Conservation (phyloP, 2,888 invertebrate genomes). For the Apodemia zela region DNA sequence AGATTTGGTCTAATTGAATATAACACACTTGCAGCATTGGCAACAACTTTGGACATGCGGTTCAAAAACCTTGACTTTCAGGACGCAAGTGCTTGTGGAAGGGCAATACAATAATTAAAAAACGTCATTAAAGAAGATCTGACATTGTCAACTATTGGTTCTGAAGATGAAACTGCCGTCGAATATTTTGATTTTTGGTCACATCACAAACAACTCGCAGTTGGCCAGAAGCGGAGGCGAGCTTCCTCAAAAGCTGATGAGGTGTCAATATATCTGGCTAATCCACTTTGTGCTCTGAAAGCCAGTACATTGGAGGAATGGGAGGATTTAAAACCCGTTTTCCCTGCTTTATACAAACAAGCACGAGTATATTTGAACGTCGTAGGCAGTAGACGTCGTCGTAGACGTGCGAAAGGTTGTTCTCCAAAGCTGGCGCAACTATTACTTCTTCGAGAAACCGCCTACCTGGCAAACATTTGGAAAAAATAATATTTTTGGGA, state of each 20-base stretch:
- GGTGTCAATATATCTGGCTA: constrained; percentile 21
- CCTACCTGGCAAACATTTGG: neutral
- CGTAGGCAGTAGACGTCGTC: neutral
- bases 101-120: constrained; percentile 33
- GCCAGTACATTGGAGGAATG: constrained; percentile 22
- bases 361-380: neutral
- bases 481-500: neutral
- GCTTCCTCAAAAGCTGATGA: constrained; percentile 19
- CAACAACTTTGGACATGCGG: constrained; percentile 34
- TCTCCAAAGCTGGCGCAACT: no score
- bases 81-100: constrained; percentile 37
- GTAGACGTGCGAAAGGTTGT: neutral
- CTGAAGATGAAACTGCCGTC: constrained; percentile 38
- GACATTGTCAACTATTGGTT: constrained; percentile 30
- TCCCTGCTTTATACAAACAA: no score
- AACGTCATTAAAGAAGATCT: constrained; percentile 31
- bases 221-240: constrained; percentile 12
- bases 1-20: constrained; percentile 38
- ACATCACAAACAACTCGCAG: constrained; percentile 39
- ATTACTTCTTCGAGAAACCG: neutral
- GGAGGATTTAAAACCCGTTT: neutral
- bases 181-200: constrained; percentile 39
- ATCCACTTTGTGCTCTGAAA: constrained; percentile 18
- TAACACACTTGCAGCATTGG: constrained; percentile 36
- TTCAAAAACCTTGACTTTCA: constrained; percentile 40